Percentiles rank a stretch among this genome's conserved stretches.
Conservation (phyloP, 2,888 invertebrate genomes). For the Toxonevra muliebris region DNA sequence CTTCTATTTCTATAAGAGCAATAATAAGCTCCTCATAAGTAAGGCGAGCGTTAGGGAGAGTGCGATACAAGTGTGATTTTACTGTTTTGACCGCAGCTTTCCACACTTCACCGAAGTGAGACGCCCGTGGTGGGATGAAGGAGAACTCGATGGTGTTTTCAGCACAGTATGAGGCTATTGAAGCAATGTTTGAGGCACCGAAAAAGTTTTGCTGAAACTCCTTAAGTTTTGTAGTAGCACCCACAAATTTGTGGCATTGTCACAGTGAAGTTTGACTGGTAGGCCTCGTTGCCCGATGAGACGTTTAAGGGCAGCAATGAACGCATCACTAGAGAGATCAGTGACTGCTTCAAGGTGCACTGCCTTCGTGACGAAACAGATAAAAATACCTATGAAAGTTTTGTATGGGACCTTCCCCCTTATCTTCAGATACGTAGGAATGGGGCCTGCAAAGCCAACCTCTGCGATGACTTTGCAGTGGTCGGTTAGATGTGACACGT, state of each 20-base stretch:
- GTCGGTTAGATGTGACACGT: too few species aligned
- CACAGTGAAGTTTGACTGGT: constrained; percentile 26
- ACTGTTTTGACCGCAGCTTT: constrained; percentile 13
- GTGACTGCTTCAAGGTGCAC: constrained; percentile 28
- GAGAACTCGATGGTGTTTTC: constrained; percentile 7
- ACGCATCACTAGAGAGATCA: constrained; percentile 29
- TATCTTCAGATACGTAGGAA: constrained; percentile 27
- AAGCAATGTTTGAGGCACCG: background rate
- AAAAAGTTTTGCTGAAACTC: constrained; percentile 8
- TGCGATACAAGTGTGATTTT: background rate
- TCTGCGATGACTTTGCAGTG: too few species aligned
- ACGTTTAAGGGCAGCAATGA: constrained; percentile 29
- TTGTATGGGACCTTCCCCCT: constrained; percentile 32
- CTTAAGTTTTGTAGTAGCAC: constrained; percentile 2
- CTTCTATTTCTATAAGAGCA: background rate
- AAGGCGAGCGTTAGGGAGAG: constrained; percentile 4
- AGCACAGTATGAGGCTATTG: constrained; percentile 1
- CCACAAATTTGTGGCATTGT: constrained; percentile 33
- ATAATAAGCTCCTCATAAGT: too few species aligned
- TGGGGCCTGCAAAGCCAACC: constrained; percentile 33
- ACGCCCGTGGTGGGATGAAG: constrained; percentile 11
- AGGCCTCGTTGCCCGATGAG: constrained; percentile 26
- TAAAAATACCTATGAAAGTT: constrained; percentile 32
- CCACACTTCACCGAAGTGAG: constrained; percentile 6
- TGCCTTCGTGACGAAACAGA: constrained; percentile 31